Evolutionary conservation across 2,888 invertebrate species (phyloP).

Genomic region (Agriotes lineatus): DNA sequence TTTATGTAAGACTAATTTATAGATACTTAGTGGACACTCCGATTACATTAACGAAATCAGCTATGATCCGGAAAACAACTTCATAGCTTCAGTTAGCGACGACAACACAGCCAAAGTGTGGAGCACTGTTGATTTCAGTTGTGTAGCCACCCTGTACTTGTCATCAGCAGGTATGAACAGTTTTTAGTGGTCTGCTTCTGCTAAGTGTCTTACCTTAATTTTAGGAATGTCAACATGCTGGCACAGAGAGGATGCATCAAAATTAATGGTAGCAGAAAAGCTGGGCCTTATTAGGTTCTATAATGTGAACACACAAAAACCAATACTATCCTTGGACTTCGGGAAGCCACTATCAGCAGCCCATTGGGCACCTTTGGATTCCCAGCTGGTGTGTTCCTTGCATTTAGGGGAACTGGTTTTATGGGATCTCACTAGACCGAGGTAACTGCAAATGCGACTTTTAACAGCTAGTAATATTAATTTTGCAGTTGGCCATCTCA

Average conservation of each 20-base stretch:
- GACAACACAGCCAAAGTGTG: conserved; percentile 81
- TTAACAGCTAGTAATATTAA: too few relatives aligned
- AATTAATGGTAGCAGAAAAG: conserved; percentile 81
- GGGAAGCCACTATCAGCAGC: conserved; percentile 74
- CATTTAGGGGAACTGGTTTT: conserved; percentile 76
- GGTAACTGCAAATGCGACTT: conserved; percentile 69
- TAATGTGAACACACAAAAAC: conserved; percentile 75
- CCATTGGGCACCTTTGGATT: conserved; percentile 78
- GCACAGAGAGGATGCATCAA: conserved; percentile 78
- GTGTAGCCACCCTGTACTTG: conserved; percentile 72
- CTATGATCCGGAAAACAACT: conserved; percentile 78
- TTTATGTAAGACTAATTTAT: neutral
- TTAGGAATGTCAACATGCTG: conserved; percentile 73
- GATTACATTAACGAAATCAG: conserved; percentile 78
- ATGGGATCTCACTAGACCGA: conserved; percentile 77
- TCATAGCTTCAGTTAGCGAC: conserved; percentile 81
- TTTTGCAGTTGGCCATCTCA: conserved; percentile 72
- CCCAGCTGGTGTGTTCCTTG: conserved; percentile 73
- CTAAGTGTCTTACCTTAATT: neutral
- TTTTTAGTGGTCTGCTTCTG: neutral
- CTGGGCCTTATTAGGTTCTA: conserved; percentile 81
- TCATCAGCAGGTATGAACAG: conserved; percentile 71
- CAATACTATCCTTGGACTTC: conserved; percentile 76
- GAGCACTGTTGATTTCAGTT: conserved; percentile 69
- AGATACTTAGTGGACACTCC: conserved; percentile 74